Conservation (phyloP, 2,113 vertebrate species). For the Erythrocebus patas region DNA sequence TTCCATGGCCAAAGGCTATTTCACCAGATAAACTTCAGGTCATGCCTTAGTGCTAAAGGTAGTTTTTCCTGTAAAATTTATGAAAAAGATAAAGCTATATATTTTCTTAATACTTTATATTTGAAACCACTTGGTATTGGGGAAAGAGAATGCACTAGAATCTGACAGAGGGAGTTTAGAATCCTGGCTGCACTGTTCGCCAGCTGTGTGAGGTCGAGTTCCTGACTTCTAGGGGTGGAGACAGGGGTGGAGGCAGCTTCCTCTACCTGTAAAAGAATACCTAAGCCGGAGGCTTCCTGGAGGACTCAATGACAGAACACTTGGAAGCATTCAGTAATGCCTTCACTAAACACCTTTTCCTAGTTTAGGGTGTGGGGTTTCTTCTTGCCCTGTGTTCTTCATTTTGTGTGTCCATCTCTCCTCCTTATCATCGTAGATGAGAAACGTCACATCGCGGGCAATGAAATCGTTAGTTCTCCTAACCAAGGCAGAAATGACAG, state of each 20-base stretch:
- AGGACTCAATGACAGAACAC: rapidly evolving
- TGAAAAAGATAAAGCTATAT: neutral
- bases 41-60: neutral
- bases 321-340: rapidly evolving
- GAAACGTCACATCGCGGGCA: rapidly evolving
- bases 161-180: neutral
- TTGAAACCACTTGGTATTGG: neutral
- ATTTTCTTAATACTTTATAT: neutral
- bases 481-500: neutral
- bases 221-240: neutral
- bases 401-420: rapidly evolving
- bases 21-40: neutral
- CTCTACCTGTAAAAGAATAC: neutral
- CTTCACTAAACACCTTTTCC: no score
- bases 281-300: neutral
- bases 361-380: neutral
- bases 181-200: rapidly evolving
- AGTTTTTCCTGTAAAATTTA: neutral
- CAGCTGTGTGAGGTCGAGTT: rapidly evolving
- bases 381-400: rapidly evolving
- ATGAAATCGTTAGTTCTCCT: neutral
- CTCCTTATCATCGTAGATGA: rapidly evolving
- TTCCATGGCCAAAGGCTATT: neutral
- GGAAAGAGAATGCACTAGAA: neutral
- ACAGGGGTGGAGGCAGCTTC: no score